Percentiles rank a stretch among this genome's conserved stretches.
Evolutionary conservation across 2,797 vertebrate species (phyloP).

Genomic region (Eremophila alpestris): DNA sequence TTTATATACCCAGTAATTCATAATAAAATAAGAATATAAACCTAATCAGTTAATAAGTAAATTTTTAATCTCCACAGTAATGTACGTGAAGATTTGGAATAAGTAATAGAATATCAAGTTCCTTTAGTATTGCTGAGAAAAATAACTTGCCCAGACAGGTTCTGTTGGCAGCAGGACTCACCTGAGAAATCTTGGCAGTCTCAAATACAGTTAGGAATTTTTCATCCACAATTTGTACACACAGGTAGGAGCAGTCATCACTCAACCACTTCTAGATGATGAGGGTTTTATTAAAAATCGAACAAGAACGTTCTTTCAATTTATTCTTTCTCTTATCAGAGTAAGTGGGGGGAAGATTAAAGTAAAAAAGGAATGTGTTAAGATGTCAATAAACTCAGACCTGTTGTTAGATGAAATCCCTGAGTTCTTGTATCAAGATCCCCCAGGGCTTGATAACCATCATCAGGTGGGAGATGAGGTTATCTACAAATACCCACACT

Average conservation of each 20-base stretch:
- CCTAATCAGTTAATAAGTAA: neutral
- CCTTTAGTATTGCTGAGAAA: neutral
- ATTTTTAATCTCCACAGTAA: neutral
- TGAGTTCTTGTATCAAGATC: neutral
- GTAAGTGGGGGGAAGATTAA: neutral
- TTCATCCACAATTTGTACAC: neutral
- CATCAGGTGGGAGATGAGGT: neutral
- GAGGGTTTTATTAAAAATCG: neutral
- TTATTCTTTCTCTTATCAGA: neutral
- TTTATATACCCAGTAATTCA: neutral
- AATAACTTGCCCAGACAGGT: neutral
- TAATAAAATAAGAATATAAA: neutral
- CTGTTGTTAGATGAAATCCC: neutral
- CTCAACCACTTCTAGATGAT: neutral
- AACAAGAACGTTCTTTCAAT: neutral
- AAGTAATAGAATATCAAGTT: neutral
- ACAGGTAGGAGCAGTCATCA: neutral
- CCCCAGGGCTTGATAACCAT: neutral
- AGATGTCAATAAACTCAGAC: neutral
- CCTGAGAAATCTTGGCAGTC: neutral
- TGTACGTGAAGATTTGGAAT: neutral
- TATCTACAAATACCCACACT: neutral
- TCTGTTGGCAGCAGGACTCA: neutral
- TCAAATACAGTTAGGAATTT: neutral
- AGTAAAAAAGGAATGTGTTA: neutral